phyloP scores from a whole-genome alignment of 1,140 invertebrate genomes.

The Brachionus rubens region DNA sequence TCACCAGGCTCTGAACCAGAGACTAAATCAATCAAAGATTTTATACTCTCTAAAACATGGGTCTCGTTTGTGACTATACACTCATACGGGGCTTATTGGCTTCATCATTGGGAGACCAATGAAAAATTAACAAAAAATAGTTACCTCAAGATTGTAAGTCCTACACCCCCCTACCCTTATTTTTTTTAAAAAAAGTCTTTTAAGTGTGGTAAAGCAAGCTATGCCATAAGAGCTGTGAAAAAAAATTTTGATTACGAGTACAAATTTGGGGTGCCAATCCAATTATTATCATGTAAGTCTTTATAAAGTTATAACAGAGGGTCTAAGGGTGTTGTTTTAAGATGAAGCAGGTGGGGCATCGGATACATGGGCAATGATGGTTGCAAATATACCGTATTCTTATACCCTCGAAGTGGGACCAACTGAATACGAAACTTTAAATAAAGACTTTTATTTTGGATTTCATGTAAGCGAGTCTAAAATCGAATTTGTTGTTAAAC shows the following conservation, averaged over 20 bases:
- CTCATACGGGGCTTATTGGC: conserved; percentile 29
- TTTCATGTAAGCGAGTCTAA: neutral
- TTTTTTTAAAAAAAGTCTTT: too few species aligned
- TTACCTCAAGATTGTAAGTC: conserved; percentile 22
- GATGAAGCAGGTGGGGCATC: conserved; percentile 9
- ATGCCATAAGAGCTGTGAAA: neutral
- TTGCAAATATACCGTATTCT: conserved; percentile 21
- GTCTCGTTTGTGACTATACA: conserved; percentile 20
- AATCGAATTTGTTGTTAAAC: conserved; percentile 6
- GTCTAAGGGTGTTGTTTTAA: neutral
- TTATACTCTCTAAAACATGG: conserved; percentile 30
- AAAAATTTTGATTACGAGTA: conserved; percentile 25
- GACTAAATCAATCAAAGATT: neutral
- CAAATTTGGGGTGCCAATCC: conserved; percentile 10
- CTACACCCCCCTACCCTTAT: too few species aligned
- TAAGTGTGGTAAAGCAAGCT: conserved; percentile 21
- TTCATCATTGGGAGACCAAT: conserved; percentile 31
- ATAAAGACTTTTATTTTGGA: neutral
- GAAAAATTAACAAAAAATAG: neutral
- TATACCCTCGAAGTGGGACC: conserved; percentile 36
- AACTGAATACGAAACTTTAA: neutral
- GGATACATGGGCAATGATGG: neutral
- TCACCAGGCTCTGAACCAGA: neutral
- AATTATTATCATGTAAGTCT: conserved; percentile 15
- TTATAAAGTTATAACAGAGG: neutral